These are phyloP conservation scores for Bufo gargarizans DNA, from an alignment of 2,113 vertebrate species.

Conservation along the genomic window DNA sequence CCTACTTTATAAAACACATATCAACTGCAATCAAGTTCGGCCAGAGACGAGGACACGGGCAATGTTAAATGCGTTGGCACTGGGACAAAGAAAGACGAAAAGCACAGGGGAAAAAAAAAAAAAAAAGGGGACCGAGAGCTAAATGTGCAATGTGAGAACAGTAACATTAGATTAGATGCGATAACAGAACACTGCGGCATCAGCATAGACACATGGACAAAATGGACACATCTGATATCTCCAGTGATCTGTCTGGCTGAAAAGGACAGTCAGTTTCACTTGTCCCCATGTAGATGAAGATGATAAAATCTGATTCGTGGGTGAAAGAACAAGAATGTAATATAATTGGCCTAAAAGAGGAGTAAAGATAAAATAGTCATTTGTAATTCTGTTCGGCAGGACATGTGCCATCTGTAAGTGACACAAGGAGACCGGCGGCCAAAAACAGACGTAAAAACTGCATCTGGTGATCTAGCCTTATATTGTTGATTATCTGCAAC, in stretches of 20 bases:
- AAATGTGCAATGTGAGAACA: constrained; percentile 34
- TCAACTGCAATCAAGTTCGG: constrained; percentile 21
- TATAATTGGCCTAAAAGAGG: no score
- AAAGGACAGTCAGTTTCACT: constrained; percentile 4
- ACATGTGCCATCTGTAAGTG: no score
- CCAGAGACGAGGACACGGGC: constrained; percentile 12
- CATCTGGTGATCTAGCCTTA: no score
- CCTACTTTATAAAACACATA: constrained; percentile 14
- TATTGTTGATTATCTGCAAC: no score
- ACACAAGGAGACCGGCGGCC: no score
- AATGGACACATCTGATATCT: constrained; percentile 38
- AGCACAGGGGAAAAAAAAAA: not conserved
- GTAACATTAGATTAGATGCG: constrained; percentile 48
- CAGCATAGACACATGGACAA: constrained; percentile 15
- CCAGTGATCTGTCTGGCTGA: not conserved
- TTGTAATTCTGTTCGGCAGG: no score
- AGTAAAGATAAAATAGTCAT: no score
- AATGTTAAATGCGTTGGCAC: constrained; percentile 27
- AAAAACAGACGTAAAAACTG: no score
- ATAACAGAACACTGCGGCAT: constrained; percentile 49
- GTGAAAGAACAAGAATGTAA: not conserved
- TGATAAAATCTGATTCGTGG: not conserved
- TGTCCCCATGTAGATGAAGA: not conserved
- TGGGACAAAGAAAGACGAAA: constrained; percentile 34
- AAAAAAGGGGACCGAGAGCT: not conserved